Evolutionary conservation across 1,140 invertebrate species (phyloP).

Genomic region (Calephelis nemesis): DNA sequence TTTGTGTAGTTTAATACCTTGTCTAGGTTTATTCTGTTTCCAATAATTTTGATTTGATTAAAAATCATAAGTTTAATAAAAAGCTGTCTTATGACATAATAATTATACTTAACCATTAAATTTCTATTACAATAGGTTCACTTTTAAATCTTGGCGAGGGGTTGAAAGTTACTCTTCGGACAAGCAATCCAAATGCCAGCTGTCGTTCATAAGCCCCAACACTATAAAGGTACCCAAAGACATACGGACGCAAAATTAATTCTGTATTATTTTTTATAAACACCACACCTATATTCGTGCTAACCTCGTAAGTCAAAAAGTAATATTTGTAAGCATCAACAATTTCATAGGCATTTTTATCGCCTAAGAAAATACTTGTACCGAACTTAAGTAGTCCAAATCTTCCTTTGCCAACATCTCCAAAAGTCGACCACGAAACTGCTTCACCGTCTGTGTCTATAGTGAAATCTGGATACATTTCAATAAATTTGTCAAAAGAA

Average conservation of each 20-base stretch:
- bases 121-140: neutral
- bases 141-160: neutral
- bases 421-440: constrained; percentile 7
- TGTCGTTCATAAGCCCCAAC: constrained; percentile 2
- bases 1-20: too few relatives aligned
- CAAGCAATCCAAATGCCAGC: neutral
- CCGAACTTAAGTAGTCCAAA: neutral
- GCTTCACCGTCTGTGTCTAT: neutral
- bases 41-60: neutral
- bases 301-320: neutral
- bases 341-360: neutral
- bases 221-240: constrained; percentile 1
- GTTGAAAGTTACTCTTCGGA: neutral
- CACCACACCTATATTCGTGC: neutral
- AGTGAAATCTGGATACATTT: neutral
- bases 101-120: neutral
- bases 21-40: too few relatives aligned
- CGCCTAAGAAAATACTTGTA: neutral
- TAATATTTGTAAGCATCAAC: neutral
- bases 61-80: neutral
- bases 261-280: neutral
- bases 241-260: neutral
- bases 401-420: constrained; percentile 6
- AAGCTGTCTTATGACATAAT: neutral
- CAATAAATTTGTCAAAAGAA: neutral